Conservation (phyloP, 2,113 vertebrate species). For the Crotalus horridus region DNA sequence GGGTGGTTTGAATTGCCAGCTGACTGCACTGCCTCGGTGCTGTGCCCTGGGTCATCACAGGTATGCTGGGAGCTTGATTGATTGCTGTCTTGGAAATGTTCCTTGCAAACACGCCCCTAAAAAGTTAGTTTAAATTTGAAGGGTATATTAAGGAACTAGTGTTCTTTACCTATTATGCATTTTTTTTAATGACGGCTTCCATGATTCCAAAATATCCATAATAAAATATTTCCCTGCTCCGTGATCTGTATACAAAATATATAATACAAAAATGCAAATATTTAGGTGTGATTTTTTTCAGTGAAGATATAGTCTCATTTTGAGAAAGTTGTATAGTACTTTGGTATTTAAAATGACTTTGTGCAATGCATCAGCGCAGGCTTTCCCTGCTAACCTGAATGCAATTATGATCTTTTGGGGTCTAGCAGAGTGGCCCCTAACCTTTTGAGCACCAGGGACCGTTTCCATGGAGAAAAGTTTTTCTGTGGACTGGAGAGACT, state of each 20-base stretch:
- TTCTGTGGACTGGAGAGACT: no score
- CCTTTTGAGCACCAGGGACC: no score
- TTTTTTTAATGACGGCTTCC: neutral
- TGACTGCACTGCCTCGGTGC: no score
- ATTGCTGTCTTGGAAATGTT: conserved; percentile 8
- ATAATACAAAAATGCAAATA: neutral
- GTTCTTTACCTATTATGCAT: neutral
- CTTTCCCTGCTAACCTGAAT: neutral
- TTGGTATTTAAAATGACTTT: neutral
- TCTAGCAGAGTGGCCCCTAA: neutral
- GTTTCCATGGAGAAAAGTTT: no score
- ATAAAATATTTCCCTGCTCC: neutral
- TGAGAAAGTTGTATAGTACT: neutral
- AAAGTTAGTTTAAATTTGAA: neutral
- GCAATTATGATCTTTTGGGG: neutral
- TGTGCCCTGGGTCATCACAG: neutral
- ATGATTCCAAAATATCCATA: neutral
- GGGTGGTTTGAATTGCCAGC: no score
- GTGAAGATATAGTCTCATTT: neutral
- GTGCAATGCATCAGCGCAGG: neutral
- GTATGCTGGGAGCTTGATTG: neutral
- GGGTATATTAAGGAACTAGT: neutral
- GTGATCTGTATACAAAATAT: neutral
- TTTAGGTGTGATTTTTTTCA: neutral
- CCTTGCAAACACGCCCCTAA: neutral